phyloP scores from a whole-genome alignment of 2,797 vertebrate species.

The Coccyzus lansbergi region DNA sequence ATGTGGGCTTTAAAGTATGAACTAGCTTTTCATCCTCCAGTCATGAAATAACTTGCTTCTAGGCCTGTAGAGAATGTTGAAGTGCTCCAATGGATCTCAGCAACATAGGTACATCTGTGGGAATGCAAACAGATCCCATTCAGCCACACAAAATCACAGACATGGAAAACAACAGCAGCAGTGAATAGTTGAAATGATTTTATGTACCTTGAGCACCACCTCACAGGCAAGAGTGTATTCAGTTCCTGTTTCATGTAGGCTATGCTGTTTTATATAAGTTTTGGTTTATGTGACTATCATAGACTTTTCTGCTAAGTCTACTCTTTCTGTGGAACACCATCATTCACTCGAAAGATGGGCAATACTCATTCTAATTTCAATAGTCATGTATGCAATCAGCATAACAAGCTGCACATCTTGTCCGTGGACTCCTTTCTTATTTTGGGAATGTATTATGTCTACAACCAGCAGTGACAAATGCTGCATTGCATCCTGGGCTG shows the following conservation, averaged over 20 bases:
- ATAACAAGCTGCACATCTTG: neutral
- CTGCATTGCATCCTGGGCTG: neutral
- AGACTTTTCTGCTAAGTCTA: neutral
- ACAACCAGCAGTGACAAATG: neutral
- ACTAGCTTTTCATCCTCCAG: neutral
- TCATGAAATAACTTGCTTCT: neutral
- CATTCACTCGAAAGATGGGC: neutral
- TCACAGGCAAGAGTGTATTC: neutral
- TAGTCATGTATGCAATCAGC: neutral
- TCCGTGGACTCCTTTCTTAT: neutral
- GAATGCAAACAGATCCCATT: neutral
- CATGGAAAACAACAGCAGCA: neutral
- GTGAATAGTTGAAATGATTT: neutral
- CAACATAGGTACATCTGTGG: accelerated
- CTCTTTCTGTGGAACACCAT: neutral
- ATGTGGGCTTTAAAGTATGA: neutral
- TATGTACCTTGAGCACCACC: neutral
- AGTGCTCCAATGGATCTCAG: neutral
- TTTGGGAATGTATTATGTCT: neutral
- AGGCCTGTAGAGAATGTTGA: neutral
- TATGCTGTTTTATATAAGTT: neutral
- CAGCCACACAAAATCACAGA: neutral
- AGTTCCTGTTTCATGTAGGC: neutral
- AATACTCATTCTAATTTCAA: neutral
- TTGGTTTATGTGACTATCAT: neutral